phyloP scores from a whole-genome alignment of 1,140 invertebrate genomes.

The Coptotermes formosanus region DNA sequence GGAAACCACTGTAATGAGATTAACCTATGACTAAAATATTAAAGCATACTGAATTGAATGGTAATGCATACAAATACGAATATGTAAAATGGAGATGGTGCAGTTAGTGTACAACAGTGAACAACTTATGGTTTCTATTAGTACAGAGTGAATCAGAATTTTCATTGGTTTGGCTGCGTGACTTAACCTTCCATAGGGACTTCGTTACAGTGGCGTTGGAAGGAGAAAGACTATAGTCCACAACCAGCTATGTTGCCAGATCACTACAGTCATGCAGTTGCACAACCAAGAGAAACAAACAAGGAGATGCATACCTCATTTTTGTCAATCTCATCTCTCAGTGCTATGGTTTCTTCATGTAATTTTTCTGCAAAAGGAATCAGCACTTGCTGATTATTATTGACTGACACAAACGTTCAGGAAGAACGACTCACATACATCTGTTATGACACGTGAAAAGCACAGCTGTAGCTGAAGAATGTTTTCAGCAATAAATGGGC shows the following conservation, averaged over 20 bases:
- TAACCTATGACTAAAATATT: no score
- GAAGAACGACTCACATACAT: not conserved
- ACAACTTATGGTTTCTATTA: no score
- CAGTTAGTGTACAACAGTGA: no score
- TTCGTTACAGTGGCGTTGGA: not conserved
- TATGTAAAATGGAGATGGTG: no score
- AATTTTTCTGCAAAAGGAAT: conserved; percentile 38
- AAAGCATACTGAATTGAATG: no score
- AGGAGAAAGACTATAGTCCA: not conserved
- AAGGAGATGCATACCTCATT: conserved; percentile 37
- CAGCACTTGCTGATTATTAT: not conserved
- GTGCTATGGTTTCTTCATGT: conserved; percentile 40
- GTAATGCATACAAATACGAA: no score
- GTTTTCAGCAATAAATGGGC: no score
- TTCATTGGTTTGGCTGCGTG: not conserved
- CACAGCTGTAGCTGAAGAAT: no score
- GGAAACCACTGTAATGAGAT: no score
- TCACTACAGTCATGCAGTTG: not conserved
- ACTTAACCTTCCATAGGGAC: no score
- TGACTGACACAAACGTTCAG: not conserved
- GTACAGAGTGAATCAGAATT: no score
- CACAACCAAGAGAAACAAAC: not conserved
- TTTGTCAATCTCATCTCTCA: conserved; percentile 41
- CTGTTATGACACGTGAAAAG: no score
- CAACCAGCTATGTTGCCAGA: not conserved